Evolutionary conservation across 64 coral and sea anemone genomes (phyloP).

Genomic region (Actinia tenebrosa): DNA sequence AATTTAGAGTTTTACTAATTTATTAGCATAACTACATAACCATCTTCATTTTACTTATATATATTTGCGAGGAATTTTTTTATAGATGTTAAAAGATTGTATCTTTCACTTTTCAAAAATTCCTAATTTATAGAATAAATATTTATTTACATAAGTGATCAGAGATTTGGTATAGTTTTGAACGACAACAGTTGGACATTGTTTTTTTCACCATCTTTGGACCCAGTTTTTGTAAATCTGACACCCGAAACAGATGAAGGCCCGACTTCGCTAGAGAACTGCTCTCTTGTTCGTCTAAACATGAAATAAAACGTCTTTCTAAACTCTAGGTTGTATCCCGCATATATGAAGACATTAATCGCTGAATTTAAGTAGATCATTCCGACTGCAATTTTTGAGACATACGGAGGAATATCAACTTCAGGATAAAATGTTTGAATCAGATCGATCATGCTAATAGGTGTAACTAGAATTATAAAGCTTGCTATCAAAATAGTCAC

Average conservation of each 20-base stretch:
- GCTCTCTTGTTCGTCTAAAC: neutral
- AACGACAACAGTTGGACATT: neutral
- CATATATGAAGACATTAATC: constrained; percentile 55
- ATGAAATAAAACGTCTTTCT: constrained; percentile 41
- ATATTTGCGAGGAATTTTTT: no score
- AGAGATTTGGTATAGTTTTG: no score
- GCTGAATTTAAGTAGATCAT: constrained; percentile 60
- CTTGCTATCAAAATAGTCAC: constrained; percentile 26
- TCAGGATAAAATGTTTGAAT: constrained; percentile 11
- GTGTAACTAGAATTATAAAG: constrained; percentile 42
- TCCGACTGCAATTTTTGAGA: constrained; percentile 29
- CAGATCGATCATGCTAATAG: constrained; percentile 64
- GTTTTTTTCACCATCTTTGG: neutral
- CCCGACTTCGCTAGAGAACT: neutral
- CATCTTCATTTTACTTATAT: no score
- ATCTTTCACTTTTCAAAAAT: no score
- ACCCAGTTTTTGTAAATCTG: neutral
- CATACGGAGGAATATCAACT: neutral
- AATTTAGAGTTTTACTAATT: no score
- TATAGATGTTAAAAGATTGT: no score
- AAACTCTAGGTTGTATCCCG: constrained; percentile 48
- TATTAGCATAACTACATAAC: no score
- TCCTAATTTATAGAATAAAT: no score
- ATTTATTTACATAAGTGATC: no score
- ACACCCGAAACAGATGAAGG: neutral